These are phyloP conservation scores for Naja naja DNA, from an alignment of 2,113 vertebrate genomes.

Conservation along the genomic window DNA sequence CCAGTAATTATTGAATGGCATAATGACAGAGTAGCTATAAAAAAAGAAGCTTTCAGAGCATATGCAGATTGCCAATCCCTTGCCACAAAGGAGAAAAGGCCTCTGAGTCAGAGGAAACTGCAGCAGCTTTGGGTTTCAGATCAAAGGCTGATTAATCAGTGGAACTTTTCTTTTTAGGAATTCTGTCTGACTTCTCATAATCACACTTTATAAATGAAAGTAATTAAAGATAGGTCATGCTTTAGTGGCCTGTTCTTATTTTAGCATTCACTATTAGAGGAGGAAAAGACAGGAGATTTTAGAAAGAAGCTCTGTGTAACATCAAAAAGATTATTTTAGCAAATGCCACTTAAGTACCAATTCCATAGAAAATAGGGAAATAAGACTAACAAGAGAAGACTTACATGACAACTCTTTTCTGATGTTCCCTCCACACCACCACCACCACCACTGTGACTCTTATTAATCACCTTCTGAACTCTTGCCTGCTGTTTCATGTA, in stretches of 20 bases:
- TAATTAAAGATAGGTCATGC: constrained; percentile 14
- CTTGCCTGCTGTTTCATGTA: constrained; percentile 45
- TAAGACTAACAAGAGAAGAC: constrained; percentile 34
- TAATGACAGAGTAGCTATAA: neutral
- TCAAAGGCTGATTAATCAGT: neutral
- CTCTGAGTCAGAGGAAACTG: neutral
- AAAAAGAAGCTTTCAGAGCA: neutral
- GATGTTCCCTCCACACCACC: constrained; percentile 25
- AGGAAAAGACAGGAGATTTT: neutral
- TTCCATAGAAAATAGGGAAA: constrained; percentile 37
- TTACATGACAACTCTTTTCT: constrained; percentile 44
- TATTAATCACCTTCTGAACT: constrained; percentile 55
- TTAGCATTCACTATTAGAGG: neutral
- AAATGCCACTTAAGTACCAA: constrained; percentile 47
- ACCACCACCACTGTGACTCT: constrained; percentile 24
- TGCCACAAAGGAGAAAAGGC: neutral
- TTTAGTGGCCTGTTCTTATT: neutral
- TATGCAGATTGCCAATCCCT: neutral
- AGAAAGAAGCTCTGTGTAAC: constrained; percentile 18
- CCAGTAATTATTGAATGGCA: neutral
- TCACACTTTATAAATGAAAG: constrained; percentile 12
- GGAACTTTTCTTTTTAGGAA: neutral
- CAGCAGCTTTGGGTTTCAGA: neutral
- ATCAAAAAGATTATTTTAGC: constrained; percentile 11
- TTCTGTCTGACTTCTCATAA: neutral